A percentile compares a stretch with the other conserved stretches of the same genome.
phyloP scores from a whole-genome alignment of 2,113 vertebrate species.

The Choloepus hoffmanni region DNA sequence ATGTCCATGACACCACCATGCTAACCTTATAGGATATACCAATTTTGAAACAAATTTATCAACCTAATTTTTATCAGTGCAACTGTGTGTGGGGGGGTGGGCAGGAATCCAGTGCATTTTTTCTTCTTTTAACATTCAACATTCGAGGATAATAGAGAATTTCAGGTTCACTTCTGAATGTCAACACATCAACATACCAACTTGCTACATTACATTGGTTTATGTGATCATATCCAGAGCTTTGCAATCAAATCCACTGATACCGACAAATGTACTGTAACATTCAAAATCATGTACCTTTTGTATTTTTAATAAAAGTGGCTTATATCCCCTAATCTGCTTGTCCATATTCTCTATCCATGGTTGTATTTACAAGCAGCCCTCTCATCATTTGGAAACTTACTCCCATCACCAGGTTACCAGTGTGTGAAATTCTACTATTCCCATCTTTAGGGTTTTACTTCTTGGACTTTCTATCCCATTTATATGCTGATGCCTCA shows the following conservation, averaged over 20 bases:
- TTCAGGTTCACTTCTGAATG: slow-evolving; percentile 40
- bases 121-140: slow-evolving; percentile 38
- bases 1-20: slow-evolving; percentile 6
- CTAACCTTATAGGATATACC: not conserved
- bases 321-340: slow-evolving; percentile 53
- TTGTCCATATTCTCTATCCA: not conserved
- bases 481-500: not conserved
- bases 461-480: slow-evolving; percentile 12
- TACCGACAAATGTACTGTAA: not conserved
- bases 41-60: slow-evolving; percentile 29
- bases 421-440: not conserved
- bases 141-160: slow-evolving; percentile 45
- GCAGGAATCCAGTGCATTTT: not conserved
- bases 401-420: not conserved
- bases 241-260: not conserved
- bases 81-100: not conserved
- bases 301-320: slow-evolving; percentile 47
- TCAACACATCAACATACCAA: not conserved
- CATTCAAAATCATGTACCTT: slow-evolving; percentile 43
- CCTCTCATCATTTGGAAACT: not conserved
- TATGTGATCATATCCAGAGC: not conserved
- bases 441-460: not conserved
- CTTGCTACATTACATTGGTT: slow-evolving; percentile 5
- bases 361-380: not conserved
- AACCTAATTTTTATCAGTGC: slow-evolving; percentile 43